These are phyloP conservation scores for Lasioglossum albipes DNA, from an alignment of 1,140 invertebrate genomes.

Conservation along the genomic window DNA sequence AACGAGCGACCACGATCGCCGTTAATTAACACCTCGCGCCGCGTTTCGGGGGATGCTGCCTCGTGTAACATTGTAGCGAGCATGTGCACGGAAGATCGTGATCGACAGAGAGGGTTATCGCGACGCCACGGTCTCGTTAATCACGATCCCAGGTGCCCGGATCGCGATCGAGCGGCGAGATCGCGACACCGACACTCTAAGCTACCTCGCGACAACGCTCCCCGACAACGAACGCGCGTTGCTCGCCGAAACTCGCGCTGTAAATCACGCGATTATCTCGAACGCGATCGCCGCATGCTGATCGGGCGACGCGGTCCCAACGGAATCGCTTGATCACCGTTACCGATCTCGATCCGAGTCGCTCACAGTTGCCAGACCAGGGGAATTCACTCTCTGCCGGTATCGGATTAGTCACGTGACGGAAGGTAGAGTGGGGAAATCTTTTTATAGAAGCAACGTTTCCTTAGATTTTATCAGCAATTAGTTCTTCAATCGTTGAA, in stretches of 20 bases:
- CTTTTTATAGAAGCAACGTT: too few species aligned
- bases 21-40: slow-evolving; percentile 9
- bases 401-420: too few species aligned
- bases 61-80: background rate
- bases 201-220: slow-evolving; percentile 2
- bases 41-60: slow-evolving; percentile 8
- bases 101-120: too few species aligned
- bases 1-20: background rate
- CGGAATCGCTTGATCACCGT: too few species aligned
- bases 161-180: slow-evolving; percentile 9
- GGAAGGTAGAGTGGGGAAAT: too few species aligned
- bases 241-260: slow-evolving; percentile 1
- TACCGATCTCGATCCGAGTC: too few species aligned
- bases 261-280: slow-evolving; percentile 35
- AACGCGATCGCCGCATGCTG: background rate
- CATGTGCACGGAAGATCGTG: too few species aligned
- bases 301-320: background rate
- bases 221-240: background rate
- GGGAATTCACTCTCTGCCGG: too few species aligned
- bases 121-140: slow-evolving; percentile 18
- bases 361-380: too few species aligned
- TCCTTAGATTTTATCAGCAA: too few species aligned
- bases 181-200: slow-evolving; percentile 17
- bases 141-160: slow-evolving; percentile 12
- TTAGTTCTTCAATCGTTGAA: too few species aligned